Base-by-base conservation (phyloP, 2,797 vertebrate species). In the Chiroxiphia lanceolata region DNA sequence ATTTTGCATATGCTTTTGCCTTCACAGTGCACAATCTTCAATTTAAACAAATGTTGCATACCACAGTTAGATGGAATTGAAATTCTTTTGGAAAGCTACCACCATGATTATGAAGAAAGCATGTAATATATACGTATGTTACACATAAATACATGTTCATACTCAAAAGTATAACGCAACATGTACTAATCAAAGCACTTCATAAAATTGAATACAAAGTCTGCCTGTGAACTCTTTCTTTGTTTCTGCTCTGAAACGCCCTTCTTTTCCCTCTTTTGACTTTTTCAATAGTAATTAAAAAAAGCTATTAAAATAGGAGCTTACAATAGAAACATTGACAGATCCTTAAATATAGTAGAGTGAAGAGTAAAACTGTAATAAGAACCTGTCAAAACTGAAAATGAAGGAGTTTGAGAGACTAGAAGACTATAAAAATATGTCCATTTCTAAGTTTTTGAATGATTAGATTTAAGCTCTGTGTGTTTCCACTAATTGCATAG, bases 331-430 rank as follows among this genome's bases (percentile, higher is more conserved):
- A 88, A 56, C 27, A 76, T 13, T 84, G 59, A 79, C 42, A 90
- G 76, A 56, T 85, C 23, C 26, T 94, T 83, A 75, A 72, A 89
- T 80, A 75, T 8, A 70, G 26, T 42, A 61, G 27, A 88, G 5
- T 69, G 42, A 87, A 77, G 31, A 91, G 34, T 63, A 90, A 87
- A 87, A 75, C 25, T 63, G 6, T 76, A 89, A 88, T 93, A 91
- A 81, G 47, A 91, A 79, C 42, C 69, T 96, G 59, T 76, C 77
- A 95, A 91, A 91, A 65, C 10, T 60, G 36, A 69, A 96, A 93
- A 82, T 76, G 36, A 87, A 93, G 42, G 60, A 77, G 26, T 38
- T 60, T 87, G 38, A 76, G 54, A 80, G 36, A 87, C 48, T 14
- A 87, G 38, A 82, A 77, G 21, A 68, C n/a, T 36, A 57, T 47